Evolutionary conservation across 2,797 vertebrate genomes (phyloP).

Genomic region (Acrocephalus scirpaceus): DNA sequence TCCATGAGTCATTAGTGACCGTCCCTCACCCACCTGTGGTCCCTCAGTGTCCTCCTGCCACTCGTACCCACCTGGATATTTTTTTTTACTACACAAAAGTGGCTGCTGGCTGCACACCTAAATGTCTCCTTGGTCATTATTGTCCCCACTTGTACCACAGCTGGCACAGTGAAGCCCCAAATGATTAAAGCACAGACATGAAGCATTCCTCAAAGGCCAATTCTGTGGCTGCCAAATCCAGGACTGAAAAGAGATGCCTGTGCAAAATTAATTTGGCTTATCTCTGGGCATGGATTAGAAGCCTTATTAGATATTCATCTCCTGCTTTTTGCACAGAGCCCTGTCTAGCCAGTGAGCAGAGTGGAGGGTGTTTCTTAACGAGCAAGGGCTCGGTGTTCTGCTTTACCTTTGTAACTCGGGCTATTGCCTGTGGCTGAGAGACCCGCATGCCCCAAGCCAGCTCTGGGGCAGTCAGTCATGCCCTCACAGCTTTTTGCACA

Average conservation of each 20-base stretch:
- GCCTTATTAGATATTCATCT: neutral
- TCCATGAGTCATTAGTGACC: neutral
- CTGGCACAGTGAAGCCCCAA: neutral
- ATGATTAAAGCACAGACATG: neutral
- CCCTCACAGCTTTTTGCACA: fast-evolving
- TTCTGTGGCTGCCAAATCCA: neutral
- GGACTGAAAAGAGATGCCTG: neutral
- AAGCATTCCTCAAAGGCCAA: neutral
- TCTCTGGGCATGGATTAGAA: neutral
- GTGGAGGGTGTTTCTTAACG: neutral
- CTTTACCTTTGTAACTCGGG: neutral
- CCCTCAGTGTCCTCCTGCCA: neutral
- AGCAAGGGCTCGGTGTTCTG: neutral
- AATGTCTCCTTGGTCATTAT: neutral
- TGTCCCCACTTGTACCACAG: neutral
- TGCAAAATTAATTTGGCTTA: neutral
- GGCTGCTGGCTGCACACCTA: neutral
- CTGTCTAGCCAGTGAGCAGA: neutral
- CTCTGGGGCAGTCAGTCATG: neutral
- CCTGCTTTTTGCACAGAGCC: neutral
- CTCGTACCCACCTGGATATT: fast-evolving
- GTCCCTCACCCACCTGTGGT: neutral
- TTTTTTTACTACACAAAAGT: neutral
- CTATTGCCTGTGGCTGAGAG: neutral
- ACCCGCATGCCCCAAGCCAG: neutral